Percentiles rank a stretch among this genome's conserved stretches.
These are phyloP conservation scores for Rhinichthys osculus DNA, from an alignment of 2,797 vertebrate genomes.

Conservation along the genomic window DNA sequence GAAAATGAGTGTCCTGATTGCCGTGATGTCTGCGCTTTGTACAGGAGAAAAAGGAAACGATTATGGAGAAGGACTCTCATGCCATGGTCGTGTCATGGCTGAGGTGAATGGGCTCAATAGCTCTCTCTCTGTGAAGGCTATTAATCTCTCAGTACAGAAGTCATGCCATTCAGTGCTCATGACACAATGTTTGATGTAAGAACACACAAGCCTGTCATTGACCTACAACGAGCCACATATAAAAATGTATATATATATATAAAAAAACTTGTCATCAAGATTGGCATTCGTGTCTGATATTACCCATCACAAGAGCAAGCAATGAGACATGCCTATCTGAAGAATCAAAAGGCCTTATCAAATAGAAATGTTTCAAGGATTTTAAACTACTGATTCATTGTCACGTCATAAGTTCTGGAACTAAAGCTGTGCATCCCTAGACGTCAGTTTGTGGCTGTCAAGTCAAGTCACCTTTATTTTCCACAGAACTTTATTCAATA, in stretches of 20 bases:
- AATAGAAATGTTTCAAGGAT: constrained; percentile 30
- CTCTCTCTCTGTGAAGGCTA: constrained; percentile 25
- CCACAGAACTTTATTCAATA: not conserved
- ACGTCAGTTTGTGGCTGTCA: not conserved
- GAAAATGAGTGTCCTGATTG: constrained; percentile 50
- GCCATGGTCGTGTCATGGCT: constrained; percentile 22
- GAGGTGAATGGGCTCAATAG: constrained; percentile 40
- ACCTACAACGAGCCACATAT: constrained; percentile 10
- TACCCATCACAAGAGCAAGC: not conserved
- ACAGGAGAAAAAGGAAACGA: constrained; percentile 19
- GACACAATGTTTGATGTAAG: constrained; percentile 28
- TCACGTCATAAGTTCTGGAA: not conserved
- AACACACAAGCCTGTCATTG: constrained; percentile 33
- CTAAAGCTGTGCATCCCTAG: not conserved
- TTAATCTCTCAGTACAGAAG: constrained; percentile 30
- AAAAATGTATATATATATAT: not conserved
- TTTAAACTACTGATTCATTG: constrained; percentile 15
- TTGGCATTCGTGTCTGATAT: not conserved
- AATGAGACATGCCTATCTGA: constrained; percentile 24
- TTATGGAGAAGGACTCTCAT: constrained; percentile 28
- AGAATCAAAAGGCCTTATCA: constrained; percentile 3
- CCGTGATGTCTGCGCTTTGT: constrained; percentile 42
- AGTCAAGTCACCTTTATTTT: not conserved
- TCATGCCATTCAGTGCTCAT: not conserved
- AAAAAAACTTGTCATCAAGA: not conserved